phyloP scores from a whole-genome alignment of 2,113 vertebrate genomes.

The Calidris pygmaea region DNA sequence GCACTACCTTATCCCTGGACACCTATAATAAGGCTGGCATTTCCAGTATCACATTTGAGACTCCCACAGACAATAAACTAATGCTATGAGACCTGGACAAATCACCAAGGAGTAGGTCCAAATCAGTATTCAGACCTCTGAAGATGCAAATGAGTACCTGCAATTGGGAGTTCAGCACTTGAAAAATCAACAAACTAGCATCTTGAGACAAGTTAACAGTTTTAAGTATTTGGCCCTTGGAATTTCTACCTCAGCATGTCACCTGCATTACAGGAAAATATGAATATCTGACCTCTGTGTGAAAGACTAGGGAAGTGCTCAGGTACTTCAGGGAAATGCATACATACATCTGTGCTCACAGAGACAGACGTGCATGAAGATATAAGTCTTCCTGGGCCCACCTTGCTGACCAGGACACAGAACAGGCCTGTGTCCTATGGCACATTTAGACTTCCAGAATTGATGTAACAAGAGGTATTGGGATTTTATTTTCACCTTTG shows the following conservation, averaged over 20 bases:
- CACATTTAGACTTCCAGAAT: background rate
- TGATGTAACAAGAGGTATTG: background rate
- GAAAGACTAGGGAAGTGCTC: background rate
- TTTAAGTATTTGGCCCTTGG: background rate
- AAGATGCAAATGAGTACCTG: background rate
- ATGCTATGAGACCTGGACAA: background rate
- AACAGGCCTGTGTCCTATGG: background rate
- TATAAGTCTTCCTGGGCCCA: fast-evolving
- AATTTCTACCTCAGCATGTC: background rate
- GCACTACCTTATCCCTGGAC: background rate
- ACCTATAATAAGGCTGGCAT: background rate
- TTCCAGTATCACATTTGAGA: background rate
- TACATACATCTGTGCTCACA: background rate
- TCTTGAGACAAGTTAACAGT: fast-evolving
- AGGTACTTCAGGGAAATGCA: background rate
- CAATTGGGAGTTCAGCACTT: background rate
- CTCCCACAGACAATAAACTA: background rate
- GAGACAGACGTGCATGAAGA: background rate
- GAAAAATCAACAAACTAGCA: background rate
- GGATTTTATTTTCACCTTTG: background rate
- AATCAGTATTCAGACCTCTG: background rate
- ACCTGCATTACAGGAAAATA: background rate
- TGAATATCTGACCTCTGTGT: background rate
- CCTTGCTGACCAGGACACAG: background rate
- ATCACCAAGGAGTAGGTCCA: background rate